Evolutionary conservation across 2,797 vertebrate species (phyloP), one percentile per base, ranked within the genome.

Genomic region (Xiphophorus birchmanni): DNA sequence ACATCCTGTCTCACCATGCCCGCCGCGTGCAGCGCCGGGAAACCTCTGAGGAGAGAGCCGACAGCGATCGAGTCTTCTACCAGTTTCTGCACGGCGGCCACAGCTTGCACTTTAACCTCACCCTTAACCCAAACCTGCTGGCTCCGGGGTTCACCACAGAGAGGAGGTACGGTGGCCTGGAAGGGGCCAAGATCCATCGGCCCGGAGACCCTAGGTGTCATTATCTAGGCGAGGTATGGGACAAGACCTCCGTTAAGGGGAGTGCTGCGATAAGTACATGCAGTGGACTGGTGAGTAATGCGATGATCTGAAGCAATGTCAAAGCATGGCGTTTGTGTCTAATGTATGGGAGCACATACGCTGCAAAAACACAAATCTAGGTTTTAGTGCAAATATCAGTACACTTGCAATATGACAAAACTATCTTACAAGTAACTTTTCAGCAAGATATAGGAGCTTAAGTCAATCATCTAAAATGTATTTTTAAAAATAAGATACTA

Each of bases 181-280:
- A 93, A 0, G 86, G 91, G 0, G 96, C 96, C 80, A 91, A 86
- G 81, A 94, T 97, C 78, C 94, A 37, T 1, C 76, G 92, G 0
- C 87, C 81, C 3, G 56, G 82, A 7, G 80, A 40, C 29, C 91
- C 94, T 42, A 87, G 92, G 60, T 99, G 99, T 90, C 95, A 98
- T 17, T 98, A 98, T 93, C 80, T 97, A 0, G 99, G 99, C 6
- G 96, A 97, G 40, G 98, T 99, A 40, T 96, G 88, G 94, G 94
- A 95, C 63, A 90, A 85, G 1, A 86, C 83, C 8, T 79, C 54
- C 0, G 77, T 84, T 18, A 91, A 87, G 0, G 98, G 98, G 2
- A 93, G 88, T 26, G 99, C 98, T 0, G 97, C 97, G 4, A 96
- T 99, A 75, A 99, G 98, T 76, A 96, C 97, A 37, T 99, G 99